phyloP scores from a whole-genome alignment of 2,113 vertebrate genomes.

The Vidua chalybeata region DNA sequence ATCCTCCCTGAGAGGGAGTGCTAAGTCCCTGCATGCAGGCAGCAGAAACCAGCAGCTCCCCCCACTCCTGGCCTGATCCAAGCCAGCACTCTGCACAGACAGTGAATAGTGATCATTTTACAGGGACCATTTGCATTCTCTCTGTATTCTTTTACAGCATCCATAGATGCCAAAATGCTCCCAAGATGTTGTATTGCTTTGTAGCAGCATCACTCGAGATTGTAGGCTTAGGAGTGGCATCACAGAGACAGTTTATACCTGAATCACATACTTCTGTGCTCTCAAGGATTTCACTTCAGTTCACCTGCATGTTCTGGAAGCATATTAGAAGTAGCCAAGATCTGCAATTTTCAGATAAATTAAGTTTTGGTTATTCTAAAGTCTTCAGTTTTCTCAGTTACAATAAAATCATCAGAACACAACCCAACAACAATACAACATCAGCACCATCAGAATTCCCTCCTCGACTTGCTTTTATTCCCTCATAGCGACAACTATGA shows the following conservation, averaged over 20 bases:
- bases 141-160: neutral
- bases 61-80: neutral
- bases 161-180: neutral
- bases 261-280: neutral
- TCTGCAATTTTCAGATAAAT: neutral
- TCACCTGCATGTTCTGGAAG: neutral
- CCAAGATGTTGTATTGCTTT: neutral
- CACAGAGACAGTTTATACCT: neutral
- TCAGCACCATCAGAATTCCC: neutral
- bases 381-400: neutral
- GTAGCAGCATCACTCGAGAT: accelerated
- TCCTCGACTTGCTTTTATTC: neutral
- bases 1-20: neutral
- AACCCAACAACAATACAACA: neutral
- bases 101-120: neutral
- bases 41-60: neutral
- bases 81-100: neutral
- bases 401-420: neutral
- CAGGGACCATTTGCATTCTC: neutral
- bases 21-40: neutral
- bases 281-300: neutral
- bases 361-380: neutral
- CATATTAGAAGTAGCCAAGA: neutral
- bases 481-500: accelerated
- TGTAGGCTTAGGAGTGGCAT: neutral